A percentile compares a stretch with the other conserved stretches of the same genome.
These are phyloP conservation scores for Alca torda DNA, from an alignment of 2,797 vertebrate species.

Conservation along the genomic window DNA sequence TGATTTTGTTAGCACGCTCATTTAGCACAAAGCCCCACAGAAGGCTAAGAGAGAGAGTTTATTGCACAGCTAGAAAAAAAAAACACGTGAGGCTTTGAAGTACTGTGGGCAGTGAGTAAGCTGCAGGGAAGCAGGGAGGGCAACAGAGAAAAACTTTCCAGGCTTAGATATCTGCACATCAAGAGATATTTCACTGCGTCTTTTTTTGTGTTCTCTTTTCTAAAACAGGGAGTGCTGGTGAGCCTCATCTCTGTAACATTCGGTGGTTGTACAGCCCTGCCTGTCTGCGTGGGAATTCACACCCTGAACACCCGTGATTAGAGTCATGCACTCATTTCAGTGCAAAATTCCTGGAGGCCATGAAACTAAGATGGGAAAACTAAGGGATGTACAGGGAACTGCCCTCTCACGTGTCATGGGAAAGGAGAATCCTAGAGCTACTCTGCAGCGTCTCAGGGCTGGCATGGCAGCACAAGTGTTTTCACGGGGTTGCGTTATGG, in stretches of 20 bases:
- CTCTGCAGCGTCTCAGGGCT: neutral
- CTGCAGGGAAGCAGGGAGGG: neutral
- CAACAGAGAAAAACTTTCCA: neutral
- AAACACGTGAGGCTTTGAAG: neutral
- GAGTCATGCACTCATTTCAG: neutral
- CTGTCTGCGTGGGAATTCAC: neutral
- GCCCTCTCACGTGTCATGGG: neutral
- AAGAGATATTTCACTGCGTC: neutral
- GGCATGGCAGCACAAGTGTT: neutral
- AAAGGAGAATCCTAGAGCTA: neutral
- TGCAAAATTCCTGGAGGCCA: slow-evolving; percentile 29
- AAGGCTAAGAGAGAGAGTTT: neutral
- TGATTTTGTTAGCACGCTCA: neutral
- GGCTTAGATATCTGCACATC: neutral
- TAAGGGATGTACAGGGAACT: neutral
- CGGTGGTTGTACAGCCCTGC: neutral
- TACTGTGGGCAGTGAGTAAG: neutral
- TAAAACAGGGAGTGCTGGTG: neutral
- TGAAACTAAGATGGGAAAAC: slow-evolving; percentile 3
- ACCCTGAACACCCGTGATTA: neutral
- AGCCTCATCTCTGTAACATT: neutral
- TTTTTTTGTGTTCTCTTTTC: neutral
- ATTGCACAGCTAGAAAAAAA: neutral
- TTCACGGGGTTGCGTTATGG: neutral
- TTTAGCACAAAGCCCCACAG: neutral